Conservation (phyloP, 2,113 vertebrate genomes). For the Empidonax alnorum region DNA sequence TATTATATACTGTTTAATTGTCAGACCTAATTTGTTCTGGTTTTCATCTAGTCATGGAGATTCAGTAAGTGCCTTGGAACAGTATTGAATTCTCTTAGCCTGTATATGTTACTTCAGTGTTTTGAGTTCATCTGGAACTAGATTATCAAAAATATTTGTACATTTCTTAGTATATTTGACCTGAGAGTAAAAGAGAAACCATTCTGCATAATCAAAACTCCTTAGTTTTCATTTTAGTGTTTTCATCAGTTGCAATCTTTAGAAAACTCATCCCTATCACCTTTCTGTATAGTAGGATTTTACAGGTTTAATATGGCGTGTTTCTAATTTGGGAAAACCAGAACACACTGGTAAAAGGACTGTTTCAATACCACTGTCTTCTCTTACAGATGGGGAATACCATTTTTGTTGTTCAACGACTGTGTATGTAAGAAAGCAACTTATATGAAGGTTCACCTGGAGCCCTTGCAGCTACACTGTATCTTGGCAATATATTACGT, state of each 20-base stretch:
- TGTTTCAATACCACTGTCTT: constrained; percentile 58
- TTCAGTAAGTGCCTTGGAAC: constrained; percentile 94
- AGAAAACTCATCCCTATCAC: constrained; percentile 11
- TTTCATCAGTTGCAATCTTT: constrained; percentile 26
- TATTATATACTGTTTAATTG: constrained; percentile 89
- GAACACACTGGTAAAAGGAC: constrained; percentile 47
- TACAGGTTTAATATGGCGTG: background rate
- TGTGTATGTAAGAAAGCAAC: constrained; percentile 61
- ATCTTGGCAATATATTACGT: constrained; percentile 59
- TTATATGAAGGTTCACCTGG: constrained; percentile 64
- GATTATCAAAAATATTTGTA: constrained; percentile 73
- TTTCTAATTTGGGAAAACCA: constrained; percentile 52
- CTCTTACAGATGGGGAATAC: constrained; percentile 34
- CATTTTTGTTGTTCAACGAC: constrained; percentile 22
- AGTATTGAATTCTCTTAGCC: constrained; percentile 83
- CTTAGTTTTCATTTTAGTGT: constrained; percentile 66
- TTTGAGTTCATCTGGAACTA: constrained; percentile 74
- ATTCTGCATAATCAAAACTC: constrained; percentile 61
- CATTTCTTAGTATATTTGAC: constrained; percentile 85
- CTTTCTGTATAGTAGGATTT: constrained; percentile 27
- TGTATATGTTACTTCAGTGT: constrained; percentile 75
- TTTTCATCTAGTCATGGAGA: constrained; percentile 83
- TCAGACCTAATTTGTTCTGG: constrained; percentile 77
- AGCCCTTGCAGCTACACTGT: constrained; percentile 70
- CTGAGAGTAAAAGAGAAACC: constrained; percentile 83